Evolutionary conservation across 2,113 vertebrate species (phyloP), one percentile per base, ranked within the genome.

Genomic region (Mixornis gularis): DNA sequence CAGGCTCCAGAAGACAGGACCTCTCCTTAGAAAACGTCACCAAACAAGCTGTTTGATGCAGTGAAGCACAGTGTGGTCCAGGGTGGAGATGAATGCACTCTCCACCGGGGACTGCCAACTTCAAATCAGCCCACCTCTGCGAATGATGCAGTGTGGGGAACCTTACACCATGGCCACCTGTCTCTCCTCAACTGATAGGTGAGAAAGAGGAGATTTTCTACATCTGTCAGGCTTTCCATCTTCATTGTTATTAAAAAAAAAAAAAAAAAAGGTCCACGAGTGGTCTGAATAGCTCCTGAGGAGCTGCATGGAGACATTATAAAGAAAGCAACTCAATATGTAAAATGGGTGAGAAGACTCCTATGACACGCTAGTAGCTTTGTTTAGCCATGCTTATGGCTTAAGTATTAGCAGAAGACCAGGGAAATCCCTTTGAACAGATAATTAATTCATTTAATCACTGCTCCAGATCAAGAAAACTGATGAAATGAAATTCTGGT

Each of bases 131-230:
- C 29, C 5, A 4, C 2, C 0, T 29, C 18, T 8, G 2, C 17
- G 19, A n/a, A 59, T 13, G 25, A 29, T 41, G 34, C 41, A 32
- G 27, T 13, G 29, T 43, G 10, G 18, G 66, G 34, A 90, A 52
- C 8, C 22, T 17, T n/a, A 17, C 30, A 46, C 17, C 3, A 0
- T 2, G 34, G 19, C 12, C 46, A 44, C 22, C 9, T 12, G 13
- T 17, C 38, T 66, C 52, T 79, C 29, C 58, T 30, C 53, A 58
- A 41, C 30, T 32, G 29, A 30, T 19, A 53, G 25, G 17, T 21
- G 22, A 63, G 38, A 26, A 70, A 68, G 6, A 29, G 51, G 24
- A 60, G 30, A 64, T 19, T 38, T 60, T 30, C 34, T 4, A 2
- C 2, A 2, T 49, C 29, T 52, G 7, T 36, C 27, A 55, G 48